Base-by-base conservation (phyloP, 35 echinoderm and acorn worm species). In the Holothuria glaberrima region DNA sequence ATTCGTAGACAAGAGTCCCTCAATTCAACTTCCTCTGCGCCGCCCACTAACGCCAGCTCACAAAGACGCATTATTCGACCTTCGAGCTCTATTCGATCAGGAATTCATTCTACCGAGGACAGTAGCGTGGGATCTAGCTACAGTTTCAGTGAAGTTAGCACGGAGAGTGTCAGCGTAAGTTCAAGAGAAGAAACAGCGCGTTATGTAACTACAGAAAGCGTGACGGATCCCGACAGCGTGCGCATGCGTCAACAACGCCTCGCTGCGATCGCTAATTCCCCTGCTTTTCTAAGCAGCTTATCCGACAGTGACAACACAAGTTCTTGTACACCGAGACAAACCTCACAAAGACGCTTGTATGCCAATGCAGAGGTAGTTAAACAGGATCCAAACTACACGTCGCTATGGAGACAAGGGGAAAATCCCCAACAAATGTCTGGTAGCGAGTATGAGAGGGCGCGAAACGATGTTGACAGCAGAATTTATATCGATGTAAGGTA, bases 401-500 rank as follows among this genome's bases (percentile, higher is more conserved):
- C 94, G 7, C 58, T 95, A 79, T 95, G 94, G 87, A 78, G 79
- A 82, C 90, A n/a, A 79, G 86, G 41, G 36, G 81, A 63, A 59
- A 94, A 56, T 79, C 32, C 30, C 24, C 59, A 68, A 86, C 30
- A 27, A 30, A 33, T 9, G 41, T 5, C 24, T 38, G 41, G 41
- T 78, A n/a, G 59, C n/a, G 59, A 94, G 67, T 82, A 90, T 50
- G 88, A 71, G 71, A 89, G 75, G 52, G 76, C 64, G 21, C 73
- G 62, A 12, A 54, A 54, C 5, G 50, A 54, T 17, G 33, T 56
- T 18, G 89, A 94, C 12, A 95, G 91, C 45, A 92, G 94, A 95
- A 95, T 95, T 89, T 95, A 95, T 71, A 95, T 95, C 18, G 94
- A 95, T 78, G 59, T 95, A 21, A 95, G 94, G 24, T 82, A 82